Conservation (phyloP, 2,797 vertebrate genomes). For the Chrysocyon brachyurus region DNA sequence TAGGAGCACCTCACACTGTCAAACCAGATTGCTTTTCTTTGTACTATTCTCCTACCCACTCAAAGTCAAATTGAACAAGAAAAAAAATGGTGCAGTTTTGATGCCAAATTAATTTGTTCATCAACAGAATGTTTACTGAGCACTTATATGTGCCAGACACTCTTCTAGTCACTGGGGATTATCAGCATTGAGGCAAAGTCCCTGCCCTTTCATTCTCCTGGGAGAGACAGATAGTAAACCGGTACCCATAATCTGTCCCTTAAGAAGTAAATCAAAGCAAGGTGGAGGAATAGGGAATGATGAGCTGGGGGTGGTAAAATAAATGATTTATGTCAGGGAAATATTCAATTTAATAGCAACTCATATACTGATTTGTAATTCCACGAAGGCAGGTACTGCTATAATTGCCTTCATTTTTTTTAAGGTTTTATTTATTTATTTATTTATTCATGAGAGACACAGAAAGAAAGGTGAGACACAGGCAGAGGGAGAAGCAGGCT, state of each 20-base stretch:
- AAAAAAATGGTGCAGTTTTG: constrained; percentile 36
- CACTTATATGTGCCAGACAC: background rate
- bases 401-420: background rate
- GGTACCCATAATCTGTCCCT: background rate
- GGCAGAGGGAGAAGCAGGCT: too few species aligned
- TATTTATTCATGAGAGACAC: too few species aligned
- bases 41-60: background rate
- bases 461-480: too few species aligned
- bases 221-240: background rate
- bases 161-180: background rate
- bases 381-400: background rate
- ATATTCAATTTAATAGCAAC: background rate
- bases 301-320: background rate
- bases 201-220: background rate
- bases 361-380: background rate
- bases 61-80: constrained; percentile 8
- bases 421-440: too few species aligned
- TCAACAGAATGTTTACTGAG: constrained; percentile 45
- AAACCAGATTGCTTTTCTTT: constrained; percentile 32
- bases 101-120: constrained; percentile 11
- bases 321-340: background rate
- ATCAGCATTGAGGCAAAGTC: background rate
- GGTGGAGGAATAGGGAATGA: background rate
- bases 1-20: background rate
- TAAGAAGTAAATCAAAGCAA: constrained; percentile 40